phyloP scores from a whole-genome alignment of 2,797 vertebrate species.

The Cyclura pinguis region DNA sequence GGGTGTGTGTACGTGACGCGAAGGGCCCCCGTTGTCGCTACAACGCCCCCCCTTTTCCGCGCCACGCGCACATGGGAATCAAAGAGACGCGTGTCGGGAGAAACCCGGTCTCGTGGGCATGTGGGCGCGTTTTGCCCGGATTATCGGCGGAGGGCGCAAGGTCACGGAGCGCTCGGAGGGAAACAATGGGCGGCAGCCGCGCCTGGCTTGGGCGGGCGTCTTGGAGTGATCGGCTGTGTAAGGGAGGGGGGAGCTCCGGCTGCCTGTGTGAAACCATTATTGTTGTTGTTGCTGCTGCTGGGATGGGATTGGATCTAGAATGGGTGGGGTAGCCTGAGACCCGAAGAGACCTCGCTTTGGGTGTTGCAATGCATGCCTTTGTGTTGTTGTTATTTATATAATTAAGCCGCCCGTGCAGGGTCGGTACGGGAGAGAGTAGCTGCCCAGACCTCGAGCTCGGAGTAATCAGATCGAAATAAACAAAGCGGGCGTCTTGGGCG shows the following conservation, averaged over 20 bases:
- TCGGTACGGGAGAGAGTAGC: background rate
- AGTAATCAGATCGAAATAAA: background rate
- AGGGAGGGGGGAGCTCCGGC: background rate
- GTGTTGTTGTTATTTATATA: background rate
- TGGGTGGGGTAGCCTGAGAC: background rate
- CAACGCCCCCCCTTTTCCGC: background rate
- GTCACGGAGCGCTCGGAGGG: background rate
- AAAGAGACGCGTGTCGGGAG: background rate
- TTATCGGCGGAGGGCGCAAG: background rate
- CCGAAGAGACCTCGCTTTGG: background rate
- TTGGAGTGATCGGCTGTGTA: background rate
- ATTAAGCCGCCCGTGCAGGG: background rate
- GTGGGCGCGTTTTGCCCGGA: too few relatives aligned
- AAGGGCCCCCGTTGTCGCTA: background rate
- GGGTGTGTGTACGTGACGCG: background rate
- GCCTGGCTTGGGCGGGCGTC: background rate
- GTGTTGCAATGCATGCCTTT: background rate
- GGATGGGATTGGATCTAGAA: too few relatives aligned
- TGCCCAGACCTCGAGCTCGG: background rate
- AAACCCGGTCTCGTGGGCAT: too few relatives aligned
- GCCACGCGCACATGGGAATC: background rate
- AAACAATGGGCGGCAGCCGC: background rate
- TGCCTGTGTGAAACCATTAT: background rate
- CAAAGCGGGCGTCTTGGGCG: background rate
- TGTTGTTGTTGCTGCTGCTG: background rate